A percentile compares a stretch with the other conserved stretches of the same genome.
phyloP scores from a whole-genome alignment of 2,113 vertebrate species.

The Centropus unirufus region DNA sequence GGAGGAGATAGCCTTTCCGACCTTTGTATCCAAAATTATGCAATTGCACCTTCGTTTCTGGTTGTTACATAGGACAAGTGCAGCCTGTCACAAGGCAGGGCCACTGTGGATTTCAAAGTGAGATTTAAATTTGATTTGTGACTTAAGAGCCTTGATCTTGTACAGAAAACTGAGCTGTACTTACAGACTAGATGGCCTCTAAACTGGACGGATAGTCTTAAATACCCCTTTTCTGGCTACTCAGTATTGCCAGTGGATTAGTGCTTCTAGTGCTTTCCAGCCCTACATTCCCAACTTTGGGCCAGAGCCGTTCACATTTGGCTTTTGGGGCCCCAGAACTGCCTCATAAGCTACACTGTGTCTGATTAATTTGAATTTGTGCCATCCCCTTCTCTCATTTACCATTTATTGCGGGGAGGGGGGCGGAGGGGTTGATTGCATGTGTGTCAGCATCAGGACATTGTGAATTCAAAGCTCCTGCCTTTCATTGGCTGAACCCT shows the following conservation, averaged over 20 bases:
- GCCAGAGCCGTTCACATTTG: not conserved
- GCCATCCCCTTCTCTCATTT: not conserved
- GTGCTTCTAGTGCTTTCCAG: not conserved
- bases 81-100: accelerated
- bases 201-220: not conserved
- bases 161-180: not conserved
- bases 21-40: not conserved
- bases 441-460: not conserved
- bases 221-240: not conserved
- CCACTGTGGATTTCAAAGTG: not conserved
- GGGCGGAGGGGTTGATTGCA: not conserved
- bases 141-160: accelerated
- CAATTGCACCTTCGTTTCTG: accelerated
- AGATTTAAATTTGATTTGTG: not conserved
- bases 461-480: not conserved
- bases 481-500: accelerated
- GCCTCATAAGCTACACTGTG: not conserved
- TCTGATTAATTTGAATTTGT: not conserved
- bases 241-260: not conserved
- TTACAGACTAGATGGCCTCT: not conserved
- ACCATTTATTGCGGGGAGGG: not conserved
- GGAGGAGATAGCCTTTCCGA: not conserved
- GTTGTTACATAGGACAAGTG: accelerated
- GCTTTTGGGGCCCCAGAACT: not conserved
- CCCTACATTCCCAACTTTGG: not conserved